These are phyloP conservation scores for Epinotia demarniana DNA, from an alignment of 2,888 invertebrate genomes.

Conservation along the genomic window DNA sequence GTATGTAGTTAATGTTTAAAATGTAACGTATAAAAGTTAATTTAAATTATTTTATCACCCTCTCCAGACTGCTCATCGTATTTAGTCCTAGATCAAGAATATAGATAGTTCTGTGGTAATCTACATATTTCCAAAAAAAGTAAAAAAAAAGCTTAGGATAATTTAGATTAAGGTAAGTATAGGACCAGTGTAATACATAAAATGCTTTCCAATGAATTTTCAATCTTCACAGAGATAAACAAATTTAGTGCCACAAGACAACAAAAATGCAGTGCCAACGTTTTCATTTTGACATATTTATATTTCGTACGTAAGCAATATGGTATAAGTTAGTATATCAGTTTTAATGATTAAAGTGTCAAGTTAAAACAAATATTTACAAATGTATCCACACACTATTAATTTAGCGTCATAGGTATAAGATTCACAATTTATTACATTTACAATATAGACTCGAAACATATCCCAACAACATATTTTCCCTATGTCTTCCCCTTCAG, in stretches of 20 bases:
- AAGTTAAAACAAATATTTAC: constrained; percentile 58
- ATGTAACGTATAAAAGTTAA: constrained; percentile 71
- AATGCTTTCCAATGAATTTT: constrained; percentile 67
- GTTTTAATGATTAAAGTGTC: constrained; percentile 47
- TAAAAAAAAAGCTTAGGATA: constrained; percentile 75
- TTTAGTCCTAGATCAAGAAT: constrained; percentile 76
- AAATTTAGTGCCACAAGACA: constrained; percentile 68
- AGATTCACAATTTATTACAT: constrained; percentile 67
- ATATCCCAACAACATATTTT: constrained; percentile 76
- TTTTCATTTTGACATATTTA: constrained; percentile 49
- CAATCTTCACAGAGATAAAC: constrained; percentile 54
- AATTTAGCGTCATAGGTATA: constrained; percentile 80
- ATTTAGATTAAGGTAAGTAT: constrained; percentile 74
- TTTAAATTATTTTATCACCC: constrained; percentile 79
- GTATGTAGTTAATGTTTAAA: constrained; percentile 74
- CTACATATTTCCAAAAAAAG: constrained; percentile 76
- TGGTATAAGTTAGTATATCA: constrained; percentile 46
- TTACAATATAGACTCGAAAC: constrained; percentile 68
- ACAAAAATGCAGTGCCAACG: constrained; percentile 74
- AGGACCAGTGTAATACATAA: constrained; percentile 73
- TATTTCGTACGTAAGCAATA: constrained; percentile 52
- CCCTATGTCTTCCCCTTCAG: constrained; percentile 81
- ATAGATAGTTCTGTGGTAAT: constrained; percentile 78
- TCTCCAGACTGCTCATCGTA: constrained; percentile 83
- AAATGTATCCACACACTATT: constrained; percentile 71